These are phyloP conservation scores for Chaetoderma sp. DNA, from an alignment of 2,888 invertebrate genomes.

Conservation along the genomic window DNA sequence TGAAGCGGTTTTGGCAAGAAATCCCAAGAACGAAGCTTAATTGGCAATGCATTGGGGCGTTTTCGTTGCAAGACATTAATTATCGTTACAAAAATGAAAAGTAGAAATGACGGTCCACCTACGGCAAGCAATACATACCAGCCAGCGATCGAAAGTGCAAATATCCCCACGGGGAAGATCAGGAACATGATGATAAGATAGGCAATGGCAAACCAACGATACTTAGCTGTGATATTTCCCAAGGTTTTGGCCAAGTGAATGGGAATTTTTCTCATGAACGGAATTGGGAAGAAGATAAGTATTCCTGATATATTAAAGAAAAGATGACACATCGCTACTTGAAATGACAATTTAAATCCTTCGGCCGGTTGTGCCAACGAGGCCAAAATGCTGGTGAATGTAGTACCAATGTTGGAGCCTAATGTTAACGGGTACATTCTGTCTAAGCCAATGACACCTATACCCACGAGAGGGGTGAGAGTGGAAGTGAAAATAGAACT, in stretches of 20 bases:
- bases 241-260: slow-evolving; percentile 41
- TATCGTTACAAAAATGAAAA: slow-evolving; percentile 41
- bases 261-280: slow-evolving; percentile 43
- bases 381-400: slow-evolving; percentile 56
- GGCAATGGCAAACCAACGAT: slow-evolving; percentile 55
- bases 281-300: slow-evolving; percentile 41
- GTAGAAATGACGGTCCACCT: slow-evolving; percentile 35
- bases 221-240: slow-evolving; percentile 47
- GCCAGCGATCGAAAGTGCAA: slow-evolving; percentile 45
- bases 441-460: slow-evolving; percentile 53
- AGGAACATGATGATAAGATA: slow-evolving; percentile 49
- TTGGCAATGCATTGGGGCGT: slow-evolving; percentile 43
- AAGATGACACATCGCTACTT: slow-evolving; percentile 49
- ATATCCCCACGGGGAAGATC: slow-evolving; percentile 43
- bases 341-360: slow-evolving; percentile 36
- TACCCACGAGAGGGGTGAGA: slow-evolving; percentile 58
- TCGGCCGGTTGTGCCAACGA: slow-evolving; percentile 47
- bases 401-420: slow-evolving; percentile 59
- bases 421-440: slow-evolving; percentile 58
- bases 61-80: slow-evolving; percentile 52
- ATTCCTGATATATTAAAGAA: slow-evolving; percentile 49
- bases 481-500: slow-evolving; percentile 61
- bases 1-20: slow-evolving; percentile 51
- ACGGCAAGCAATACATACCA: slow-evolving; percentile 41
- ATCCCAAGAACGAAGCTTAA: slow-evolving; percentile 49